A percentile compares a stretch with the other conserved stretches of the same genome.
Evolutionary conservation across 2,888 invertebrate species (phyloP).

Genomic region (Philaethria dido): DNA sequence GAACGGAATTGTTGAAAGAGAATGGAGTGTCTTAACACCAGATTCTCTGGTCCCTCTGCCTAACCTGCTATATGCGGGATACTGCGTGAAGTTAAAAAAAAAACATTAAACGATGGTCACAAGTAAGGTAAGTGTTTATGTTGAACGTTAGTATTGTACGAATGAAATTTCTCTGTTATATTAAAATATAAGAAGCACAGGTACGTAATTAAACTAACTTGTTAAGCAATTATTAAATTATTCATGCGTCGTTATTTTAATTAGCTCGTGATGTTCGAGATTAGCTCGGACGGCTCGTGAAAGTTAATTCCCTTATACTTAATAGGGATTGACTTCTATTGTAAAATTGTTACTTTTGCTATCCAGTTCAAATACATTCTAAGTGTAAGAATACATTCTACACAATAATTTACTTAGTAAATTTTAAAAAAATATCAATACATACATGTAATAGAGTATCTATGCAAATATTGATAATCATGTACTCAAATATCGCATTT

Average conservation of each 20-base stretch:
- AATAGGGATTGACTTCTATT: conserved; percentile 47
- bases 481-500: too few species aligned
- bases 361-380: neutral
- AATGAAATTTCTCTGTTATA: conserved; percentile 25
- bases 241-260: conserved; percentile 53
- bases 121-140: too few species aligned
- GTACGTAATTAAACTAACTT: conserved; percentile 46
- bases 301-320: conserved; percentile 48
- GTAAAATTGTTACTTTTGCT: conserved; percentile 43
- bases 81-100: conserved; percentile 1
- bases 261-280: conserved; percentile 53
- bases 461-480: too few species aligned
- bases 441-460: too few species aligned
- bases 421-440: too few species aligned
- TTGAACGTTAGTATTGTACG: neutral
- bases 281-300: conserved; percentile 48
- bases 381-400: neutral
- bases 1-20: too few species aligned
- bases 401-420: too few species aligned
- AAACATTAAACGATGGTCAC: neutral
- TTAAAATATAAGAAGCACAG: conserved; percentile 38
- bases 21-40: too few species aligned
- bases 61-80: too few species aligned
- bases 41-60: too few species aligned
- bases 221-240: conserved; percentile 51